Evolutionary conservation across 1,140 invertebrate species (phyloP).

Genomic region (Zaprionus davidi): DNA sequence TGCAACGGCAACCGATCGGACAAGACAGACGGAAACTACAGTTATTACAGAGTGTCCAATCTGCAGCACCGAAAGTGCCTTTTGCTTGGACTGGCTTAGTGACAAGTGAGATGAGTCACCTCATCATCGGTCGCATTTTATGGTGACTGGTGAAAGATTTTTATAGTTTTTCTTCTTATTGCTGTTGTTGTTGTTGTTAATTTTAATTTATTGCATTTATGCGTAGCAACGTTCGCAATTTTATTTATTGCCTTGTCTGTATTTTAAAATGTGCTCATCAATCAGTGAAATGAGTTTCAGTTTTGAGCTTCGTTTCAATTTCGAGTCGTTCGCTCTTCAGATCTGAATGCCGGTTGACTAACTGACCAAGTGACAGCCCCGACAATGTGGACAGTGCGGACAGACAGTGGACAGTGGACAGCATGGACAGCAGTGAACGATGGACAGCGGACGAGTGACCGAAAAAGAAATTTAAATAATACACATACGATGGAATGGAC

Average conservation of each 20-base stretch:
- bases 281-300: constrained; percentile 79
- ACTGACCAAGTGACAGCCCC: constrained; percentile 46
- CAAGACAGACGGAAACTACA: constrained; percentile 11
- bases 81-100: constrained; percentile 15
- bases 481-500: constrained; percentile 22
- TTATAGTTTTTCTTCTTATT: constrained; percentile 67
- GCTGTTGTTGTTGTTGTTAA: background rate
- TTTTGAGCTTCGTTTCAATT: constrained; percentile 17
- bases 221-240: constrained; percentile 60
- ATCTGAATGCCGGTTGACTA: constrained; percentile 13
- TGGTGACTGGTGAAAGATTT: constrained; percentile 68
- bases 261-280: constrained; percentile 74
- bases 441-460: constrained; percentile 46
- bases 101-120: constrained; percentile 50
- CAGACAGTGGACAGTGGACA: background rate
- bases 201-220: constrained; percentile 77
- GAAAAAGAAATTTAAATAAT: constrained; percentile 71
- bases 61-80: background rate
- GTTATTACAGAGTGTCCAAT: constrained; percentile 15
- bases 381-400: background rate
- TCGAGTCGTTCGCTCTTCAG: constrained; percentile 7
- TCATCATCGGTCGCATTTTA: constrained; percentile 14
- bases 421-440: constrained; percentile 15
- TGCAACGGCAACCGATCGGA: constrained; percentile 15
- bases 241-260: constrained; percentile 74